phyloP scores from a whole-genome alignment of 1,140 invertebrate species.

The Parapsyche elsis region DNA sequence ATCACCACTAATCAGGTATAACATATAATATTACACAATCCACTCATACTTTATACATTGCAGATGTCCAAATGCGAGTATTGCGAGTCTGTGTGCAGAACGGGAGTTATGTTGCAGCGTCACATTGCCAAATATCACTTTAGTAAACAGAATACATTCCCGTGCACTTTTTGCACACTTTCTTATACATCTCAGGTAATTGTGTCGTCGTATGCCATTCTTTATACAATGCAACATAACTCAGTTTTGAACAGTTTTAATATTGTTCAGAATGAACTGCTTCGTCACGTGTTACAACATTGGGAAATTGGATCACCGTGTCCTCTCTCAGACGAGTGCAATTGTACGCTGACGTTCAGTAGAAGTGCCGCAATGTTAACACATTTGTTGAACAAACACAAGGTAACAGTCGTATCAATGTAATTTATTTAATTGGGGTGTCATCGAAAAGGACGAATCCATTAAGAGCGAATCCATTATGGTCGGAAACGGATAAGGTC shows the following conservation, averaged over 20 bases:
- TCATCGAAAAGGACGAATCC: no score
- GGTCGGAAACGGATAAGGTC: no score
- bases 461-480: no score
- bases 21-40: background rate
- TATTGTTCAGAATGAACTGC: background rate
- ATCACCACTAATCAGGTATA: background rate
- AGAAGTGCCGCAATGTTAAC: background rate
- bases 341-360: background rate
- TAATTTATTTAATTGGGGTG: no score
- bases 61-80: background rate
- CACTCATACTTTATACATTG: background rate
- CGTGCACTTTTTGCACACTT: background rate
- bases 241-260: no score
- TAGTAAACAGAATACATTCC: background rate
- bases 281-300: background rate
- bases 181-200: background rate
- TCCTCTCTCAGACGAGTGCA: background rate
- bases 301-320: background rate
- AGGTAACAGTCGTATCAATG: no score
- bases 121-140: background rate
- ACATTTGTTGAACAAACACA: background rate
- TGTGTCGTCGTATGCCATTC: no score
- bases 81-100: background rate
- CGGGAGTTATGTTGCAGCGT: background rate
- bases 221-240: no score